Conservation (phyloP, 2,888 invertebrate species). For the Glyphotaelius pellucidus region DNA sequence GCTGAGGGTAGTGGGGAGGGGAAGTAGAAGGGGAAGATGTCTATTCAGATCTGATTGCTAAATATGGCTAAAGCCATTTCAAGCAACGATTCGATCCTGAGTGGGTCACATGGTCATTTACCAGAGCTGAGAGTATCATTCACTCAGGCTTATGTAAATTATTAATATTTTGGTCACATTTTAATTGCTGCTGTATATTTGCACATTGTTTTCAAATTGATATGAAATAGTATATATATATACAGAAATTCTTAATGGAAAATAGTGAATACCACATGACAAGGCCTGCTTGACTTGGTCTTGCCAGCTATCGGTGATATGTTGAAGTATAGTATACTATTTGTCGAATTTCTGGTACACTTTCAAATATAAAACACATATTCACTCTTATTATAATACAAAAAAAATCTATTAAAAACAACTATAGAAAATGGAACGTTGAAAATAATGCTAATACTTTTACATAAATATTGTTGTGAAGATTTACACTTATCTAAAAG, state of each 20-base stretch:
- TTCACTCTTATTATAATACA: not conserved
- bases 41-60: too few species aligned
- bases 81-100: too few species aligned
- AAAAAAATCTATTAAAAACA: not conserved
- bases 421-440: conserved; percentile 2
- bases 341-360: not conserved
- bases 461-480: not conserved
- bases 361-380: not conserved
- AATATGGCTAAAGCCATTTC: too few species aligned
- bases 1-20: too few species aligned
- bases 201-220: not conserved
- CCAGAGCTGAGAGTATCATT: too few species aligned
- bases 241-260: not conserved
- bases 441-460: not conserved
- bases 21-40: too few species aligned
- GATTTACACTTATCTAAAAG: not conserved
- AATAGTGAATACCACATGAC: not conserved
- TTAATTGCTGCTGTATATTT: not conserved
- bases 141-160: not conserved
- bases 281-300: not conserved
- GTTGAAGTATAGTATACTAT: not conserved
- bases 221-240: not conserved
- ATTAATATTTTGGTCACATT: not conserved
- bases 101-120: too few species aligned
- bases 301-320: not conserved